Evolutionary conservation across 2,113 vertebrate genomes (phyloP).

Genomic region (Silurus meridionalis): DNA sequence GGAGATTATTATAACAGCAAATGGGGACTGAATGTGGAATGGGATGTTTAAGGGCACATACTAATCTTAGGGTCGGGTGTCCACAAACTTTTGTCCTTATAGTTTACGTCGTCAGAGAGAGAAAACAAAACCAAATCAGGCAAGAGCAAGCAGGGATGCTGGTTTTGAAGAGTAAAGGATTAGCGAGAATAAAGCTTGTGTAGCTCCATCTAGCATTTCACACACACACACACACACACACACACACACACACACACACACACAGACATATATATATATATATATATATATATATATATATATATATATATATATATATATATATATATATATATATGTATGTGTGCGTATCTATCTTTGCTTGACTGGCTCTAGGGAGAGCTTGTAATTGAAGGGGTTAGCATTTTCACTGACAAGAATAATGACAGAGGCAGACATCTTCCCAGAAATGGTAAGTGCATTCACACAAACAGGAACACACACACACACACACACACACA

Average conservation of each 20-base stretch:
- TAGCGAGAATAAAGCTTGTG: neutral
- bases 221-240: neutral
- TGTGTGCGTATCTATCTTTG: neutral
- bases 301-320: neutral
- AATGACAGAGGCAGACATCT: slow-evolving; percentile 43
- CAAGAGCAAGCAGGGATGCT: neutral
- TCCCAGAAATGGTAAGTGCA: slow-evolving; percentile 35
- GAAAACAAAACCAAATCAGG: neutral
- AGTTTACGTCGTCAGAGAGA: neutral
- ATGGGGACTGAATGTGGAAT: too few species aligned
- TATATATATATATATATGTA: neutral
- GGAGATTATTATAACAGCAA: too few species aligned
- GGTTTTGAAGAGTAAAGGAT: neutral
- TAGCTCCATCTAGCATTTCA: neutral
- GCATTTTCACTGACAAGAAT: slow-evolving; percentile 17
- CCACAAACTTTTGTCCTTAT: too few species aligned
- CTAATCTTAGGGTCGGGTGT: too few species aligned
- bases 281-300: neutral
- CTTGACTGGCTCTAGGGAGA: neutral
- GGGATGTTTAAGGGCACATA: too few species aligned
- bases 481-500: slow-evolving; percentile 1
- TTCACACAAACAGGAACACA: neutral
- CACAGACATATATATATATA: neutral
- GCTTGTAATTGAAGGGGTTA: slow-evolving; percentile 33
- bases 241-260: neutral